These are phyloP conservation scores for Coregonus ussuriensis DNA, from an alignment of 2,797 vertebrate species.

Conservation along the genomic window DNA sequence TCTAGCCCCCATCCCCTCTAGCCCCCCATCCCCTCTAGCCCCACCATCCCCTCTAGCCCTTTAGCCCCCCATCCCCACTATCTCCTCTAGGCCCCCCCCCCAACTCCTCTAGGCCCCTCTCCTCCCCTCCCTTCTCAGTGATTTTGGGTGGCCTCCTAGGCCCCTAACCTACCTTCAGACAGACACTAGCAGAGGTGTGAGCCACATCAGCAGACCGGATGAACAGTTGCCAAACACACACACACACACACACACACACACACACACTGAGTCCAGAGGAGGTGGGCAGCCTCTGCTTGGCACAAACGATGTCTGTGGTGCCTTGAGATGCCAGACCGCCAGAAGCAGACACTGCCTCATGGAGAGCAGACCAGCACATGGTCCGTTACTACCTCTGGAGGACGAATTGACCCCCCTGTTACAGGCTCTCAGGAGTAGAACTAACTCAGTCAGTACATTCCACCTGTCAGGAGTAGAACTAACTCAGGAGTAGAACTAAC, in stretches of 20 bases:
- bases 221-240: background rate
- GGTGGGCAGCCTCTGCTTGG: background rate
- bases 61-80: too few relatives aligned
- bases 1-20: background rate
- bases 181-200: constrained; percentile 10
- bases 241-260: constrained; percentile 13
- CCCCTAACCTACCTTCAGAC: constrained; percentile 2
- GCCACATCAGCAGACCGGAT: background rate
- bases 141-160: too few relatives aligned
- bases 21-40: background rate
- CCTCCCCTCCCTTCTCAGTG: background rate
- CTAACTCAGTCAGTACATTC: too few relatives aligned
- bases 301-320: background rate
- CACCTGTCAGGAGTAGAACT: too few relatives aligned
- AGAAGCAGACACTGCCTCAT: constrained; percentile 14
- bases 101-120: background rate
- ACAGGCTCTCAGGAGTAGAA: background rate
- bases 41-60: background rate
- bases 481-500: too few relatives aligned
- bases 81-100: background rate
- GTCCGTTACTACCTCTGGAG: background rate
- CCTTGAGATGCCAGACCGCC: background rate
- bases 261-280: background rate
- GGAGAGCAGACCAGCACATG: constrained; percentile 9
- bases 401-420: background rate